These are phyloP conservation scores for Vipera latastei DNA, from an alignment of 2,797 vertebrate genomes.

Conservation along the genomic window DNA sequence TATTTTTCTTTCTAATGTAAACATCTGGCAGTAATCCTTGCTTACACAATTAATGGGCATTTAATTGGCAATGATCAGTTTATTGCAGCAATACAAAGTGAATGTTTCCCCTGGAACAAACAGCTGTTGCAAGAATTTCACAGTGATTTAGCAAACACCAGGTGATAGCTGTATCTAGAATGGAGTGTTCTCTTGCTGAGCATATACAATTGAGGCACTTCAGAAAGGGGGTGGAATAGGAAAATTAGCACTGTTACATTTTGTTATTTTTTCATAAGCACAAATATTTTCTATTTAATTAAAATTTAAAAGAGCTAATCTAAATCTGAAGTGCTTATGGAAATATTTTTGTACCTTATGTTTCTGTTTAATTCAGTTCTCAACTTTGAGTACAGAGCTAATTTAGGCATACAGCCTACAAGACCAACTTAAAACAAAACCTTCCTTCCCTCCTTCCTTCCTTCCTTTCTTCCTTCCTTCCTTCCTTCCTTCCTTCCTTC, in stretches of 20 bases:
- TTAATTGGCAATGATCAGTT: constrained; percentile 99
- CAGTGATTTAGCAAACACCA: constrained; percentile 81
- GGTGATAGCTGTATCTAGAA: constrained; percentile 79
- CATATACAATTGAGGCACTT: constrained; percentile 34
- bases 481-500: no score
- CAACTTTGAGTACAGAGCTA: constrained; percentile 12
- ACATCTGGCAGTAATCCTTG: constrained; percentile 94
- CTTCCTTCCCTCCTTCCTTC: not conserved
- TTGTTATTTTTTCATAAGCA: constrained; percentile 21
- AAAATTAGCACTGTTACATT: constrained; percentile 31
- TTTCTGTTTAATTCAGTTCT: constrained; percentile 12
- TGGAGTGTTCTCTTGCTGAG: constrained; percentile 65
- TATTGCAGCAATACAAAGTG: constrained; percentile 89
- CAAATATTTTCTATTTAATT: constrained; percentile 41
- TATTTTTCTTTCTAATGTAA: constrained; percentile 92
- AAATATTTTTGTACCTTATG: not conserved
- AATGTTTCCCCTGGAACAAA: constrained; percentile 88
- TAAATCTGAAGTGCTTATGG: constrained; percentile 5
- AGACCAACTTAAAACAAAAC: not conserved
- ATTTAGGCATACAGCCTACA: constrained; percentile 15
- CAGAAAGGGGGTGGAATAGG: constrained; percentile 3
- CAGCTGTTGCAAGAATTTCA: constrained; percentile 90
- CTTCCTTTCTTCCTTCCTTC: no score
- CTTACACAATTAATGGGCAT: constrained; percentile 98
- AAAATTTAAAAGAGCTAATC: constrained; percentile 36